Conservation (phyloP, 2,797 vertebrate species). For the Pithecia hirsuta region DNA sequence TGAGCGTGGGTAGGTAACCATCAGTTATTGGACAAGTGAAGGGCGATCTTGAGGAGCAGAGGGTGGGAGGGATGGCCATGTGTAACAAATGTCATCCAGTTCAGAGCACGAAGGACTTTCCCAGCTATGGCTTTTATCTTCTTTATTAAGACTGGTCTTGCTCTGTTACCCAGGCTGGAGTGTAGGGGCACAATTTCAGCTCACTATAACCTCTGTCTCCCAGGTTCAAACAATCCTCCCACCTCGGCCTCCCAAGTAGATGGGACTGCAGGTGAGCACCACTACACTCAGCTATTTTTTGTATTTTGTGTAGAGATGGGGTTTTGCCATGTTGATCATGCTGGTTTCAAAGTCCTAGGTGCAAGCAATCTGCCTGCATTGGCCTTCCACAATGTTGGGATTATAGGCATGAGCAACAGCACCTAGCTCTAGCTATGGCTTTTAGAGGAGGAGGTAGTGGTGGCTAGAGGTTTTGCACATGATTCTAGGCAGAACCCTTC, state of each 20-base stretch:
- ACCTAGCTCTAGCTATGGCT: not conserved
- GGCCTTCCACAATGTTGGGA: not conserved
- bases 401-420: not conserved
- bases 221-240: not conserved
- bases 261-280: not conserved
- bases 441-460: not conserved
- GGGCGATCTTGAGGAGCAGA: not conserved
- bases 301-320: not conserved
- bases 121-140: not conserved
- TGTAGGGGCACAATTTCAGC: not conserved
- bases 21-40: not conserved
- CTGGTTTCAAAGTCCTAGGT: not conserved
- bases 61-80: too few relatives aligned
- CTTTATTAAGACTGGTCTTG: not conserved
- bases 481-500: not conserved
- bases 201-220: not conserved
- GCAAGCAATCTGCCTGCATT: not conserved
- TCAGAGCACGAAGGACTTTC: not conserved
- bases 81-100: not conserved
- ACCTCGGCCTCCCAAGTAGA: not conserved
- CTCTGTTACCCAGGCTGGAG: not conserved
- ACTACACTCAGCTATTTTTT: not conserved
- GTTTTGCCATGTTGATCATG: not conserved
- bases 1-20: not conserved
- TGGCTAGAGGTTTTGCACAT: not conserved